A percentile compares a stretch with the other conserved stretches of the same genome.
Conservation (phyloP, 2,113 vertebrate species). For the Salvator merianae region DNA sequence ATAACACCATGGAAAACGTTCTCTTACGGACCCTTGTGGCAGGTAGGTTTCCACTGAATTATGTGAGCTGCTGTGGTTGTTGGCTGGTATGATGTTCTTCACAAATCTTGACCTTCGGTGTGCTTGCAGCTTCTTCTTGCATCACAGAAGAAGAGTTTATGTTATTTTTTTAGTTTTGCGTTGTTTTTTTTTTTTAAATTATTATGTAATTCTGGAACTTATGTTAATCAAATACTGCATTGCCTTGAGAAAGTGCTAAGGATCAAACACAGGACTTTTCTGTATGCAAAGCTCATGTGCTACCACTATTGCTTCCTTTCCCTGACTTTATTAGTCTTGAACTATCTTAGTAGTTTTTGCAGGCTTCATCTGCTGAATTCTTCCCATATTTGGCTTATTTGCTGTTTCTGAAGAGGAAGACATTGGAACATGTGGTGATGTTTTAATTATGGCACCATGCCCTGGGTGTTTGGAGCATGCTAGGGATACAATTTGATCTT, state of each 20-base stretch:
- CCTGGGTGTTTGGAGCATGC: not conserved
- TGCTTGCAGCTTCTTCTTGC: too few species aligned
- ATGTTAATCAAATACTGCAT: too few species aligned
- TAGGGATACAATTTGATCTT: not conserved
- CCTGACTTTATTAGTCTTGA: not conserved
- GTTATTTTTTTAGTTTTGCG: too few species aligned
- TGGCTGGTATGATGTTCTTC: too few species aligned
- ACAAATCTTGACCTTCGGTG: too few species aligned
- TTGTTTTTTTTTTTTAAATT: too few species aligned
- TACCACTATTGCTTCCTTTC: too few species aligned
- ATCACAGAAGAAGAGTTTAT: too few species aligned
- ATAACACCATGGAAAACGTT: slow-evolving; percentile 79
- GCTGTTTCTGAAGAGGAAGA: not conserved
- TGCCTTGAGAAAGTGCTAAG: too few species aligned
- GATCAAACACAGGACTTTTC: too few species aligned
- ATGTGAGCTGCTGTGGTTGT: accelerated
- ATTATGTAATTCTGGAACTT: too few species aligned
- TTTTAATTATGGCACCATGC: not conserved
- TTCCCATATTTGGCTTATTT: not conserved
- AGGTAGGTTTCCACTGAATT: slow-evolving; percentile 69
- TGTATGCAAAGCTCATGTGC: too few species aligned
- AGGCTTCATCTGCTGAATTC: not conserved
- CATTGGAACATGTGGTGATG: not conserved
- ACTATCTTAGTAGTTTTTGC: not conserved
- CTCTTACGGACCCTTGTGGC: slow-evolving; percentile 88